Base-by-base conservation (phyloP, 2,797 vertebrate genomes). In the Austrolebias charrua region DNA sequence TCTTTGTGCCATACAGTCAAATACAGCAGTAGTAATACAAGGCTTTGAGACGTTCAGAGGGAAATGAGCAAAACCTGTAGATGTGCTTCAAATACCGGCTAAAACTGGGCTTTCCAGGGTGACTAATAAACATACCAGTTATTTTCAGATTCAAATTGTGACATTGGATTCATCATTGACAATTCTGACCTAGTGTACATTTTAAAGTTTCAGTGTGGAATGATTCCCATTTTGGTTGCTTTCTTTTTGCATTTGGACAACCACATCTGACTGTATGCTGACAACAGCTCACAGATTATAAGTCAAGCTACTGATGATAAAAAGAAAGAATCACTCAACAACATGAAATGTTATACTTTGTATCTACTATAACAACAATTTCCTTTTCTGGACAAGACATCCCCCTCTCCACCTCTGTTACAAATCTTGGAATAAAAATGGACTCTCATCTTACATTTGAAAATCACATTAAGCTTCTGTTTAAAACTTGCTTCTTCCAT, bases 1-100 rank as follows among this genome's bases (percentile, higher is more conserved):
- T 24, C 24, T 24, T 24, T 24, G 24, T 24, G 24, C 24, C 24
- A 24, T 24, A 24, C 24, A 24, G 24, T 24, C 24, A 24, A 24
- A 24, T 24, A 89, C 85, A 89, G 79, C 79, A 87, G 78, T 71
- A 81, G 75, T 84, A 75, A 77, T 72, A 88, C 82, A 87, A 90
- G 82, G 87, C 83, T 80, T 80, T 86, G 76, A 83, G 76, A 87
- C 82, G 46, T 80, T 81, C 74, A 73, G 80, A 80, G 76, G 84
- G 71, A 74, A 70, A 70, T 81, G 82, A 78, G 78, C 75, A 86
- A 69, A 84, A 73, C 69, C 66, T 57, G 65, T 64, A 62, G 35
- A 65, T 60, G 60, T 42, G 76, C 71, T 78, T 78, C 79, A 78
- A 78, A 64, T 76, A 52, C 45, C 63, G 88, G 75, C 75, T 59